These are phyloP conservation scores for Petrolisthes manimaculis DNA, from an alignment of 2,888 invertebrate species.

Conservation along the genomic window DNA sequence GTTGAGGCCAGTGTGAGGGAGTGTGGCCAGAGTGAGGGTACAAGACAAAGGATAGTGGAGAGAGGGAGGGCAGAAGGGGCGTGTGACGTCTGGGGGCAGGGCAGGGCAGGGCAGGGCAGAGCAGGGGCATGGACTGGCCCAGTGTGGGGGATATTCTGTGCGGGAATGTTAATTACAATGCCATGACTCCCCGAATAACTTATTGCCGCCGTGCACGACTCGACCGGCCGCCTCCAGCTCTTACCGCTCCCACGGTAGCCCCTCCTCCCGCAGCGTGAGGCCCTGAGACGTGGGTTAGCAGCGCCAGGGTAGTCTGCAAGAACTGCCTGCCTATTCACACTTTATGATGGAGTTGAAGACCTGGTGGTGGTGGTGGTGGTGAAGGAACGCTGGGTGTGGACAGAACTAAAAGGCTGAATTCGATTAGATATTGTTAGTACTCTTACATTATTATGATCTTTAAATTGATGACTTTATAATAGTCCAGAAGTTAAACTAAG, in stretches of 20 bases:
- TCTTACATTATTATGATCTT: too few relatives aligned
- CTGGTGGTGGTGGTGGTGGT: too few relatives aligned
- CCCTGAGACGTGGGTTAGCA: background rate
- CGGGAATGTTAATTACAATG: conserved; percentile 51
- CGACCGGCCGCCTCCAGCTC: conserved; percentile 29
- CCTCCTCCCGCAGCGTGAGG: background rate
- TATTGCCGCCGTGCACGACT: conserved; percentile 51
- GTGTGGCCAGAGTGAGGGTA: conserved; percentile 15
- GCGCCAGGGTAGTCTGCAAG: background rate
- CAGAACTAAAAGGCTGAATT: too few relatives aligned
- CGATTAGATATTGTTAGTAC: too few relatives aligned
- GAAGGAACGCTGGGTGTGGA: too few relatives aligned
- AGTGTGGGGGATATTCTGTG: conserved; percentile 42
- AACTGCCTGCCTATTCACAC: too few relatives aligned
- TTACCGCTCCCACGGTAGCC: conserved; percentile 42
- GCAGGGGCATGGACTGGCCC: conserved; percentile 20
- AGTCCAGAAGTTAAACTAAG: too few relatives aligned
- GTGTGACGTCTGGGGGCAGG: conserved; percentile 26
- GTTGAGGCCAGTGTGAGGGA: too few relatives aligned
- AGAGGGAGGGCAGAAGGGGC: conserved; percentile 31
- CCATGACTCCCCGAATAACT: conserved; percentile 53
- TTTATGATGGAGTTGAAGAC: too few relatives aligned
- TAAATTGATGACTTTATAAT: too few relatives aligned
- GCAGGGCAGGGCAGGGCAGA: conserved; percentile 11
- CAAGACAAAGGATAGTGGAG: conserved; percentile 27